Conservation (phyloP, 1,140 invertebrate genomes). For the Belonocnema kinseyi region DNA sequence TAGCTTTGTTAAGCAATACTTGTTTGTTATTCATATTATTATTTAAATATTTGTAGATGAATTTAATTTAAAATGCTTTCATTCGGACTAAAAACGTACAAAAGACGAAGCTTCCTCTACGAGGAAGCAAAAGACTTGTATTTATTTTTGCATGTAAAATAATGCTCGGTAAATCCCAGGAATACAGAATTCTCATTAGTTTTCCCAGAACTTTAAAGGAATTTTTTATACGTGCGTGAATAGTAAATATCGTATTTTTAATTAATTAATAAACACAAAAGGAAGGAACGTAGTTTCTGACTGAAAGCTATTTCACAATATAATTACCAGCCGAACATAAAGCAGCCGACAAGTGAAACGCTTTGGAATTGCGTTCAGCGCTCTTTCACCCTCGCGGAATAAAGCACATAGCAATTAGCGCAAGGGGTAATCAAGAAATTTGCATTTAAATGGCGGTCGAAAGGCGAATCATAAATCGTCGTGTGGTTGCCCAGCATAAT, state of each 20-base stretch:
- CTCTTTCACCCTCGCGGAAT: conserved; percentile 34
- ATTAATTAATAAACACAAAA: not conserved
- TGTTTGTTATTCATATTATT: too few species aligned
- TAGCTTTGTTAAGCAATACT: too few species aligned
- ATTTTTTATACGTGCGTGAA: too few species aligned
- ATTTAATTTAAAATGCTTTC: too few species aligned
- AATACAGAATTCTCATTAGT: too few species aligned
- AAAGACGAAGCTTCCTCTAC: too few species aligned
- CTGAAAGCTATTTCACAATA: conserved; percentile 12
- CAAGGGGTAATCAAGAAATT: conserved; percentile 68
- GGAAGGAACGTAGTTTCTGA: not conserved
- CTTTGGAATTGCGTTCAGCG: conserved; percentile 18
- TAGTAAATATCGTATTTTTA: not conserved
- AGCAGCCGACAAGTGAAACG: conserved; percentile 31
- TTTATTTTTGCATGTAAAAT: too few species aligned
- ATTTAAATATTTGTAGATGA: too few species aligned
- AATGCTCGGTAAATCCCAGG: too few species aligned
- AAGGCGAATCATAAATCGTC: conserved; percentile 67
- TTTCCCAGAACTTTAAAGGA: too few species aligned
- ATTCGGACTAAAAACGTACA: too few species aligned
- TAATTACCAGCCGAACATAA: conserved; percentile 29
- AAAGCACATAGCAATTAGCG: conserved; percentile 67
- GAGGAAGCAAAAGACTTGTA: too few species aligned
- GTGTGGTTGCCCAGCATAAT: conserved; percentile 50
- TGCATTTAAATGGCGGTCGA: conserved; percentile 70